A percentile compares a stretch with the other conserved stretches of the same genome.
Conservation (phyloP, 2,888 invertebrate genomes). For the Apodemia zela region DNA sequence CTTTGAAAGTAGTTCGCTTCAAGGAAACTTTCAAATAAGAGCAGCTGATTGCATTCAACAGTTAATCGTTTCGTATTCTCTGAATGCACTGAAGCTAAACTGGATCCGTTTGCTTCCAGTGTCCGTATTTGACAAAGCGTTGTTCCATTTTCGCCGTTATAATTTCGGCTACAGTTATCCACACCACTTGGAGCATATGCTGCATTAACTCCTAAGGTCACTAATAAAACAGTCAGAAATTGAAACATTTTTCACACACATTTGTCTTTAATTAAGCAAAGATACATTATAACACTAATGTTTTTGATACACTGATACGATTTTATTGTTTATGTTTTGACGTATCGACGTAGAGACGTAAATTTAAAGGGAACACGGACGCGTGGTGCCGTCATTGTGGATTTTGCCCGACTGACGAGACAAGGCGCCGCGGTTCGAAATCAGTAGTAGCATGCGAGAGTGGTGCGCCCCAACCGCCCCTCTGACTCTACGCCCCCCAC, state of each 20-base stretch:
- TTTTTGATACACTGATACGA: conserved; percentile 48
- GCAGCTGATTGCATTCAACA: conserved; percentile 88
- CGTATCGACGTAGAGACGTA: conserved; percentile 43
- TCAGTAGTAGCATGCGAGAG: conserved; percentile 50
- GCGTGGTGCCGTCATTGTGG: conserved; percentile 67
- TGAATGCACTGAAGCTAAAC: conserved; percentile 79
- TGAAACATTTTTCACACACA: conserved; percentile 75
- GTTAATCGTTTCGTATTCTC: conserved; percentile 87
- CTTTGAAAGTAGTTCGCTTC: conserved; percentile 87
- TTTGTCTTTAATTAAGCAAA: conserved; percentile 48
- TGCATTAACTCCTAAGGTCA: conserved; percentile 73
- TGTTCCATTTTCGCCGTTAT: conserved; percentile 70
- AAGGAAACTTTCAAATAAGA: conserved; percentile 89
- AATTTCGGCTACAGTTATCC: conserved; percentile 60
- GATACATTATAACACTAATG: conserved; percentile 18
- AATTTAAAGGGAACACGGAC: conserved; percentile 53
- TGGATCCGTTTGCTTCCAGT: conserved; percentile 84
- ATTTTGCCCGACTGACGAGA: conserved; percentile 62
- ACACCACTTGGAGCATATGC: conserved; percentile 65
- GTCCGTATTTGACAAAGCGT: conserved; percentile 85
- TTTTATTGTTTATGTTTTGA: conserved; percentile 72
- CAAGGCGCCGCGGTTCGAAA: conserved; percentile 49
- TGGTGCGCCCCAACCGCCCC: conserved; percentile 63
- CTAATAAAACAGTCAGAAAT: conserved; percentile 73
- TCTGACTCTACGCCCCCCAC: conserved; percentile 51